These are phyloP conservation scores for Podocnemis expansa DNA, from an alignment of 2,113 vertebrate genomes.

Conservation along the genomic window DNA sequence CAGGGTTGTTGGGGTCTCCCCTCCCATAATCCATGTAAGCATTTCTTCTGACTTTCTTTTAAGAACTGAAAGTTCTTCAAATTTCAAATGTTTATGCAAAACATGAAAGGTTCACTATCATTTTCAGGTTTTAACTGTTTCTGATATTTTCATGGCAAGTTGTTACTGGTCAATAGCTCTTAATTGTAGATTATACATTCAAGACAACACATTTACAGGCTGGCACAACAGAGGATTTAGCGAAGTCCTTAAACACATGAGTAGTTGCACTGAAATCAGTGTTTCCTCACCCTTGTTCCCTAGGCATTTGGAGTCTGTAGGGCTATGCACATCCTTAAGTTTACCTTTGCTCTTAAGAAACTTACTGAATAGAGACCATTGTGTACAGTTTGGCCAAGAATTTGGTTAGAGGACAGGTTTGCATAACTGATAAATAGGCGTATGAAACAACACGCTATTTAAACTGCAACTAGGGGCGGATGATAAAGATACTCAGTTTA, in stretches of 20 bases:
- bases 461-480: background rate
- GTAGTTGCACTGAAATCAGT: background rate
- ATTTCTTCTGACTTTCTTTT: constrained; percentile 71
- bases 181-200: constrained; percentile 77
- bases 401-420: background rate
- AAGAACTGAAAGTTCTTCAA: constrained; percentile 77
- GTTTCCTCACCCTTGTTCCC: background rate
- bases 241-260: background rate
- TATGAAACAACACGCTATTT: background rate
- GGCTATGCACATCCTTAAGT: background rate
- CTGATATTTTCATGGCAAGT: constrained; percentile 79
- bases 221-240: constrained; percentile 51
- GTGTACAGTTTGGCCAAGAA: background rate
- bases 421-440: background rate
- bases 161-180: constrained; percentile 79
- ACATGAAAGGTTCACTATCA: constrained; percentile 79
- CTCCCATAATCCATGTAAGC: constrained; percentile 76
- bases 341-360: background rate
- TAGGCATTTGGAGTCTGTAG: background rate
- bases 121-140: constrained; percentile 78
- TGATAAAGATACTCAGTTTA: background rate
- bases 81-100: constrained; percentile 78
- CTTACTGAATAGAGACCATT: background rate
- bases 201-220: constrained; percentile 63
- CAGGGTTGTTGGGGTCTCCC: constrained; percentile 59